Conservation (phyloP, 2,797 vertebrate species). For the Sebastes oblongus region DNA sequence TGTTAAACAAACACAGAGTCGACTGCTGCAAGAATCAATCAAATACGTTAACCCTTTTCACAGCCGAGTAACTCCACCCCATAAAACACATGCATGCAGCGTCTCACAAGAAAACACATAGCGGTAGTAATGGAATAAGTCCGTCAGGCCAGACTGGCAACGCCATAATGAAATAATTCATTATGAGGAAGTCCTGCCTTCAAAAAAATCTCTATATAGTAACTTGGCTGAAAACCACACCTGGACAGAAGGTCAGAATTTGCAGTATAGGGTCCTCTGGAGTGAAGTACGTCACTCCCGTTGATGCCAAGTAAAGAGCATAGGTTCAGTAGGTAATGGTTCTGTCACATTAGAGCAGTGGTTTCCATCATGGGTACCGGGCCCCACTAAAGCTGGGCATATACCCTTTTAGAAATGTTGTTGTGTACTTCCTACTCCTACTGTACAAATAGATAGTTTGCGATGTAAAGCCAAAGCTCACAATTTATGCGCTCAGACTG, state of each 20-base stretch:
- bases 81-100: background rate
- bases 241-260: background rate
- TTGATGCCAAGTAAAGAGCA: background rate
- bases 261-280: background rate
- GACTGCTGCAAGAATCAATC: background rate
- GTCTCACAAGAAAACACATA: background rate
- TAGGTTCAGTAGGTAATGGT: too few relatives aligned
- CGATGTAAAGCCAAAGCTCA: too few relatives aligned
- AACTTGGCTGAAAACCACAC: background rate
- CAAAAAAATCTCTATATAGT: background rate
- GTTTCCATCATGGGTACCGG: too few relatives aligned
- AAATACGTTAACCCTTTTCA: background rate
- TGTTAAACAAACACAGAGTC: conserved; percentile 18
- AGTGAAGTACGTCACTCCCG: background rate
- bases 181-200: background rate
- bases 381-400: too few relatives aligned
- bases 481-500: too few relatives aligned
- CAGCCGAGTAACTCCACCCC: background rate
- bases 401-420: too few relatives aligned
- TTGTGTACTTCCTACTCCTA: too few relatives aligned
- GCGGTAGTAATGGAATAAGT: background rate
- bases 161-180: background rate
- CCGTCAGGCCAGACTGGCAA: background rate
- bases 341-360: too few relatives aligned
- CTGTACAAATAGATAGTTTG: too few relatives aligned